A percentile compares a stretch with the other conserved stretches of the same genome.
Evolutionary conservation across 1,140 invertebrate species (phyloP).

Genomic region (Drosophila parvula): DNA sequence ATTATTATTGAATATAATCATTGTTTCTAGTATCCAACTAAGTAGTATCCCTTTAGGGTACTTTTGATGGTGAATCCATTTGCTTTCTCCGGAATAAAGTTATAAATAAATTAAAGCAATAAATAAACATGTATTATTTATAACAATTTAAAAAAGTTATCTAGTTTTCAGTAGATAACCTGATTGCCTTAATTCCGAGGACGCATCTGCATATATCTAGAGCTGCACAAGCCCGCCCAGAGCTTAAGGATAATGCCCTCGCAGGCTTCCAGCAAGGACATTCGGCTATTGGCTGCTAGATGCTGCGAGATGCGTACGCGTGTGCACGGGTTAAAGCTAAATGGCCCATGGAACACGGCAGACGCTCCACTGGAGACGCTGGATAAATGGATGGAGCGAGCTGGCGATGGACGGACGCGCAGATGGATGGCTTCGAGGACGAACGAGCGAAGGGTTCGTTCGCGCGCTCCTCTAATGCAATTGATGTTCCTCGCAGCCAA

Average conservation of each 20-base stretch:
- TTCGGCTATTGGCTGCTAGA: slow-evolving; percentile 11
- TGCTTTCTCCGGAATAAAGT: too few relatives aligned
- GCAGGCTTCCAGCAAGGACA: neutral
- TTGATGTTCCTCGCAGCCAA: slow-evolving; percentile 41
- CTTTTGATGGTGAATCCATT: too few relatives aligned
- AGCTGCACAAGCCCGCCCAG: slow-evolving; percentile 1
- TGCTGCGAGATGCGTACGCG: slow-evolving; percentile 16
- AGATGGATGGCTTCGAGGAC: slow-evolving; percentile 24
- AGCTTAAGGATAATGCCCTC: neutral
- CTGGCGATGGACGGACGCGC: slow-evolving; percentile 12
- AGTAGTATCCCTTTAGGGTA: too few relatives aligned
- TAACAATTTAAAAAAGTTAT: too few relatives aligned
- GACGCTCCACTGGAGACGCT: slow-evolving; percentile 40
- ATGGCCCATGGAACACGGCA: slow-evolving; percentile 63
- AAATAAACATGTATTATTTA: too few relatives aligned
- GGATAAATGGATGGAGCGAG: slow-evolving; percentile 27
- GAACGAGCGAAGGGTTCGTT: neutral
- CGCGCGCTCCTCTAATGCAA: slow-evolving; percentile 50
- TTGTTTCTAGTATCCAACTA: too few relatives aligned
- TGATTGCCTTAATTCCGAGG: neutral
- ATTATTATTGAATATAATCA: too few relatives aligned
- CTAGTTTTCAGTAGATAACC: too few relatives aligned
- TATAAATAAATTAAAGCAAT: too few relatives aligned
- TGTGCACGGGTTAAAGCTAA: slow-evolving; percentile 56
- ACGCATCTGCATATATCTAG: slow-evolving; percentile 29